phyloP scores from a whole-genome alignment of 2,113 vertebrate species.

The Pomatostomus ruficeps region DNA sequence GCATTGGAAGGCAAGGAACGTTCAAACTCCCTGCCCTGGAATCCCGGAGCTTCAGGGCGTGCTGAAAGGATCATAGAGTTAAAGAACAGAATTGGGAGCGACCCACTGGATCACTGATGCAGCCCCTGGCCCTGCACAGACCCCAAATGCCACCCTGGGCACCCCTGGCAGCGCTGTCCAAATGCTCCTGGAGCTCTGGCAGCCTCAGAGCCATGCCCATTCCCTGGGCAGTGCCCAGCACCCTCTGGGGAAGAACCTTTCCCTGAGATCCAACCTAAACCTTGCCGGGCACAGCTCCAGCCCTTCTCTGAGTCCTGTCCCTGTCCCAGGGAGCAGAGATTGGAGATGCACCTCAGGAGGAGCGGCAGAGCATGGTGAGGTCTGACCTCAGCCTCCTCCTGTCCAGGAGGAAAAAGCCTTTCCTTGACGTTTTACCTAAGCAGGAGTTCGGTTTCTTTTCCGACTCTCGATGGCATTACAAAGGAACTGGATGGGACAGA shows the following conservation, averaged over 20 bases:
- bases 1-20: neutral
- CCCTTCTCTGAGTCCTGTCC: fast-evolving
- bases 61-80: neutral
- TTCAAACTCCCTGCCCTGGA: neutral
- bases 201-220: neutral
- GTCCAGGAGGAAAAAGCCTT: neutral
- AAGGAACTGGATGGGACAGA: neutral
- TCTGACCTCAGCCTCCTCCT: neutral
- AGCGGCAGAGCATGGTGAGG: neutral
- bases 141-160: neutral
- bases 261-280: fast-evolving
- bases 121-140: neutral
- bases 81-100: neutral
- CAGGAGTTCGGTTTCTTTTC: neutral
- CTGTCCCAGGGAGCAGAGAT: neutral
- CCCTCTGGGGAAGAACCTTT: neutral
- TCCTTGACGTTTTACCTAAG: neutral
- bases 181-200: fast-evolving
- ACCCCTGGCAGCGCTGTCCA: fast-evolving
- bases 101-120: neutral
- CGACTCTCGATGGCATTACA: neutral
- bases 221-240: neutral
- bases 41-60: neutral
- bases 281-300: neutral
- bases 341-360: neutral